Evolutionary conservation across 2,113 vertebrate species (phyloP).

Genomic region (Cisticola juncidis): DNA sequence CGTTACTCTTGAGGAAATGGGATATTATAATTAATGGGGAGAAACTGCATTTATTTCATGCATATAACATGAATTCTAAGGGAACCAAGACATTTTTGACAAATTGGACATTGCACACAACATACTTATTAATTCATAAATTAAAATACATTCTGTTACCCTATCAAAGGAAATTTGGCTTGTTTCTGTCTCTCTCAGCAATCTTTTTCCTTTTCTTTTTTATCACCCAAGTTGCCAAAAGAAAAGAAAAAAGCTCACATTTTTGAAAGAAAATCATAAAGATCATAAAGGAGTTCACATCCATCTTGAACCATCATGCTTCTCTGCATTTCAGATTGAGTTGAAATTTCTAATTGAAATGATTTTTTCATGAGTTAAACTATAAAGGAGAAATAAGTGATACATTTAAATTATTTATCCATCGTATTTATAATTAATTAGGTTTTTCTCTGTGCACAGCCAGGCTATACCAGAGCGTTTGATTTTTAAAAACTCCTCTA

Average conservation of each 20-base stretch:
- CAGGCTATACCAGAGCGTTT: constrained; percentile 65
- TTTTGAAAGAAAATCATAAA: constrained; percentile 63
- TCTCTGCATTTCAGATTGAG: constrained; percentile 78
- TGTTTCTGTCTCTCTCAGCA: constrained; percentile 4
- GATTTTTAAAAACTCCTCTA: constrained; percentile 69
- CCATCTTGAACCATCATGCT: constrained; percentile 62
- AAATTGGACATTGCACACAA: constrained; percentile 51
- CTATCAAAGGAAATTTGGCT: constrained; percentile 55
- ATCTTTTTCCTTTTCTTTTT: constrained; percentile 31
- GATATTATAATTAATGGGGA: constrained; percentile 55
- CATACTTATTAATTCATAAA: constrained; percentile 62
- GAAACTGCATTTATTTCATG: constrained; percentile 51
- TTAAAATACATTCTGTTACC: constrained; percentile 53
- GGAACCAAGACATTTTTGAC: constrained; percentile 41
- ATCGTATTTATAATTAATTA: constrained; percentile 89
- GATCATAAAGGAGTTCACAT: constrained; percentile 68
- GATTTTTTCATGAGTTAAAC: constrained; percentile 91
- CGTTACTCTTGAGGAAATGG: constrained; percentile 48
- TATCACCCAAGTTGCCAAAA: constrained; percentile 18
- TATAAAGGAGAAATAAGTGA: constrained; percentile 90
- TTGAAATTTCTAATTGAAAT: constrained; percentile 92
- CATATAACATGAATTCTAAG: constrained; percentile 59
- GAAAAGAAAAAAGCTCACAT: background rate
- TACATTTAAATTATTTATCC: constrained; percentile 94
- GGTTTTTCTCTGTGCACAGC: constrained; percentile 73